Base-by-base conservation (phyloP, 2,113 vertebrate species). In the Orycteropus afer region DNA sequence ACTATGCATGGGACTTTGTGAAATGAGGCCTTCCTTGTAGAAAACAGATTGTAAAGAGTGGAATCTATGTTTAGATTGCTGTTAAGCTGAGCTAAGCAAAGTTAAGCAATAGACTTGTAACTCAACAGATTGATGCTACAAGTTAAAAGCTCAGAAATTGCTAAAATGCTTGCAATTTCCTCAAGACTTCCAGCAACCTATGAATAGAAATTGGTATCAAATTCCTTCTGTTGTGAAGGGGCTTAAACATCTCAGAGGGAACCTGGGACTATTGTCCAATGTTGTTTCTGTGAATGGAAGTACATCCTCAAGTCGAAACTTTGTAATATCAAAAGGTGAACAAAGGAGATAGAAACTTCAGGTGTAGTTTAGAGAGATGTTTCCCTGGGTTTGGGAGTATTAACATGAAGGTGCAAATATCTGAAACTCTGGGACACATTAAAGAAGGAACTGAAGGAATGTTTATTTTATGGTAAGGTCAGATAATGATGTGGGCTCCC, bases 21-120 rank as follows among this genome's bases (percentile, higher is more conserved):
- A 96, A 97, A 95, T 90, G 93, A 96, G 78, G 87, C 63, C 88
- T 90, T 96, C 27, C 92, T 90, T 89, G 74, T 94, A 80, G 80
- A 86, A 93, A 92, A 88, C 93, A 95, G 79, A 55, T 94, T 92
- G 69, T 57, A 95, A 95, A 77, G 76, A 86, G 76, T 89, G 20
- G 77, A 83, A 92, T 92, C 82, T 86, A 7, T 87, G 81, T 95
- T 94, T 97, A 82, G 92, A 93, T 92, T 65, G 77, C 77, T 83
- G 47, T 93, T 95, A 69, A 83, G 77, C 73, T n/a, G 61, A 92
- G 78, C 95, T 90, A 78, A 97, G 87, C 82, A 86, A 96, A 93
- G 67, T 84, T 59, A 89, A 89, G 89, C 79, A 59, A 18, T 42
- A 78, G 74, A 27, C 79, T 86, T 95, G 69, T 76, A 67, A n/a